Evolutionary conservation across 37 sponge, comb jelly and placozoan species (phyloP).

Genomic region (Haliclona indistincta): DNA sequence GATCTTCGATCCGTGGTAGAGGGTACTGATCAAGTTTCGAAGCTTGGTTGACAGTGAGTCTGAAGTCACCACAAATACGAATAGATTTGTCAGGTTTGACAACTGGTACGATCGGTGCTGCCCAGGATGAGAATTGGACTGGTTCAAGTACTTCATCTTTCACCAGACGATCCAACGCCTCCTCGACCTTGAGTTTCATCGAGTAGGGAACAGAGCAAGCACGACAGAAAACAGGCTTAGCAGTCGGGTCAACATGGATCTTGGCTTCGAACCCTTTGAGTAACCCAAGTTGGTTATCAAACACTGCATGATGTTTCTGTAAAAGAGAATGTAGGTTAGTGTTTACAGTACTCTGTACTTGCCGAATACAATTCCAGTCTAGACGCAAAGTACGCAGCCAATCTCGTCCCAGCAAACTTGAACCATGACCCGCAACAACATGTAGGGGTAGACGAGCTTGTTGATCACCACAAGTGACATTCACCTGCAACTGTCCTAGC

Average conservation of each 20-base stretch:
- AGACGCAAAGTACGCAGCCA: no score
- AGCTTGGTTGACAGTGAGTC: conserved; percentile 38
- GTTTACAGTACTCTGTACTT: no score
- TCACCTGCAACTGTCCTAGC: no score
- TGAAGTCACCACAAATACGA: conserved; percentile 47
- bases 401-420: no score
- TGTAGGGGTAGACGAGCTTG: no score
- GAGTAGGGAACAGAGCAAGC: conserved; percentile 43
- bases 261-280: conserved; percentile 13
- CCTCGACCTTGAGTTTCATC: conserved; percentile 23
- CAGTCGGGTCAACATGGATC: background rate
- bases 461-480: no score
- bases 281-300: conserved; percentile 25
- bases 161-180: conserved; percentile 14
- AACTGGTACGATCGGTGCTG: conserved; percentile 67
- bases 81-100: conserved; percentile 27
- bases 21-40: conserved; percentile 39
- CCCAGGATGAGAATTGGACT: conserved; percentile 64
- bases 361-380: no score
- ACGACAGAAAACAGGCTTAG: conserved; percentile 16
- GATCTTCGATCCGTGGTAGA: conserved; percentile 39
- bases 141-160: conserved; percentile 28
- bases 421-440: no score
- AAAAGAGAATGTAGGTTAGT: no score
- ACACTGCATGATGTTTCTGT: conserved; percentile 19